phyloP scores from a whole-genome alignment of 1,140 invertebrate species.

The Tribolium castaneum region DNA sequence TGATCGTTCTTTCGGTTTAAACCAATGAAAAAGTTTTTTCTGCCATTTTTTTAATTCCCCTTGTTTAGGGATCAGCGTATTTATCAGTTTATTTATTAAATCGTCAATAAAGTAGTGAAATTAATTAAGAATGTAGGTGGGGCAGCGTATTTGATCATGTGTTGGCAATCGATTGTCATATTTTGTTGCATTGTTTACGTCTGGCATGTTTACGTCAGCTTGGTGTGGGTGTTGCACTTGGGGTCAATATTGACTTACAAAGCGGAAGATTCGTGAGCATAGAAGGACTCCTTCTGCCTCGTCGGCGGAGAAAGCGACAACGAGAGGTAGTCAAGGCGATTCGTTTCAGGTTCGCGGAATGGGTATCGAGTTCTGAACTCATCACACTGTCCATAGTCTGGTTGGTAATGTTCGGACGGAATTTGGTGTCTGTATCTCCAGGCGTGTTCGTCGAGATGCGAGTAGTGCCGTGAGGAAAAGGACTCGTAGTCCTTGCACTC shows the following conservation, averaged over 20 bases:
- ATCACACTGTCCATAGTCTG: constrained; percentile 36
- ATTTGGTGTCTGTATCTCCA: constrained; percentile 40
- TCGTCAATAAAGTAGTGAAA: too few relatives aligned
- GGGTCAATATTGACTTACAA: constrained; percentile 43
- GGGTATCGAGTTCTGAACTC: constrained; percentile 27
- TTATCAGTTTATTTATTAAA: too few relatives aligned
- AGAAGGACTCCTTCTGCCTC: constrained; percentile 44
- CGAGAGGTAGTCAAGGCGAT: constrained; percentile 51
- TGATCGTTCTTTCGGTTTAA: too few relatives aligned
- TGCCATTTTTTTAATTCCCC: too few relatives aligned
- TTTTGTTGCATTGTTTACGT: constrained; percentile 36
- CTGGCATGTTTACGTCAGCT: not conserved
- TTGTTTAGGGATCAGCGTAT: too few relatives aligned
- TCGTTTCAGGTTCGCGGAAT: constrained; percentile 37
- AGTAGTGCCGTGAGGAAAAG: constrained; percentile 18
- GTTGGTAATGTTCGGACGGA: constrained; percentile 45
- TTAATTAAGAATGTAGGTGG: too few relatives aligned
- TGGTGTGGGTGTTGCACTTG: not conserved
- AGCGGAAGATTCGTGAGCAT: constrained; percentile 46
- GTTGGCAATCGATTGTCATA: constrained; percentile 2
- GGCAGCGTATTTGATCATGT: not conserved
- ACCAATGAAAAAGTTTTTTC: too few relatives aligned
- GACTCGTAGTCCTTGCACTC: constrained; percentile 31
- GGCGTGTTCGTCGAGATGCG: constrained; percentile 20
- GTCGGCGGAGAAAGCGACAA: constrained; percentile 52